A percentile compares a stretch with the other conserved stretches of the same genome.
These are phyloP conservation scores for Ceryle rudis DNA, from an alignment of 2,797 vertebrate genomes.

Conservation along the genomic window DNA sequence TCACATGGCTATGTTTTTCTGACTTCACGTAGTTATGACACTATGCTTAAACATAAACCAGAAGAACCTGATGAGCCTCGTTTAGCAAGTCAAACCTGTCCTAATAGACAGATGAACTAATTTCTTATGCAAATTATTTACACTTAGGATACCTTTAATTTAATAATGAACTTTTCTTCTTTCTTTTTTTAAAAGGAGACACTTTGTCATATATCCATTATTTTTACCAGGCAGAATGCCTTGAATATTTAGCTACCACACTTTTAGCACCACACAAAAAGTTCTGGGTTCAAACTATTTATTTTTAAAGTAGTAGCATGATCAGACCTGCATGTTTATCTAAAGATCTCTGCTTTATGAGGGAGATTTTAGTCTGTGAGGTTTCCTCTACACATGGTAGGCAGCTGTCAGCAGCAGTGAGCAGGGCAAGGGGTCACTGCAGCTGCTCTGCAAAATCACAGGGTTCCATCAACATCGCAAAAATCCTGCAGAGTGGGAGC, in stretches of 20 bases:
- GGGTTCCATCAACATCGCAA: slow-evolving; percentile 84
- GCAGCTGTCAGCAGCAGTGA: slow-evolving; percentile 84
- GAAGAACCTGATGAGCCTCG: slow-evolving; percentile 36
- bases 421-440: slow-evolving; percentile 76
- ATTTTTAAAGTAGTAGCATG: slow-evolving; percentile 74
- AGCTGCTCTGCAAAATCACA: slow-evolving; percentile 81
- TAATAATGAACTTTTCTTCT: slow-evolving; percentile 17
- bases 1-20: background rate
- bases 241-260: background rate
- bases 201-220: background rate
- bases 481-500: slow-evolving; percentile 82
- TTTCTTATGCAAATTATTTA: slow-evolving; percentile 30
- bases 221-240: slow-evolving; percentile 37
- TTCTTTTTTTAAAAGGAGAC: slow-evolving; percentile 53
- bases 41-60: background rate
- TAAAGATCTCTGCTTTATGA: slow-evolving; percentile 73
- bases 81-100: slow-evolving; percentile 41
- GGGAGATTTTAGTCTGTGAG: slow-evolving; percentile 79
- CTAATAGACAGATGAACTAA: slow-evolving; percentile 32
- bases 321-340: slow-evolving; percentile 76
- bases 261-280: slow-evolving; percentile 37
- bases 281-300: slow-evolving; percentile 63
- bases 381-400: slow-evolving; percentile 84
- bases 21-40: background rate
- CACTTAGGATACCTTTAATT: background rate